These are phyloP conservation scores for Microtus montanus DNA, from an alignment of 2,113 vertebrate genomes.

Conservation along the genomic window DNA sequence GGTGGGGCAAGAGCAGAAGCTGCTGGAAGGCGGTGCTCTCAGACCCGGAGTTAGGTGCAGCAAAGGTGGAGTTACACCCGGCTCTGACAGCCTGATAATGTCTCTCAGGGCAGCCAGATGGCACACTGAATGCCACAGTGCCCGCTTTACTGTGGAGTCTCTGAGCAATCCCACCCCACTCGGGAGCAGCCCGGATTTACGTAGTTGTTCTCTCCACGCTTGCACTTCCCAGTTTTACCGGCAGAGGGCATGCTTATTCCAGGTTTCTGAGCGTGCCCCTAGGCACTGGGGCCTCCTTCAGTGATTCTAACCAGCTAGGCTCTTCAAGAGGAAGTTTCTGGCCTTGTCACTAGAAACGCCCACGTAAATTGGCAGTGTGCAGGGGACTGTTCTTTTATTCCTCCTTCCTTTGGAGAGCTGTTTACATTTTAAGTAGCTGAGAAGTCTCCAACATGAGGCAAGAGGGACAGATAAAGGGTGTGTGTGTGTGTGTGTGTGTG, in stretches of 20 bases:
- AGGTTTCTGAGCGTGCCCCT: not conserved
- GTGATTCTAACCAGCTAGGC: not conserved
- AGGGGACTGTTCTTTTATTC: not conserved
- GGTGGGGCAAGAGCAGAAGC: not conserved
- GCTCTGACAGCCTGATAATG: not conserved
- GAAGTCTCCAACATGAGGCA: not conserved
- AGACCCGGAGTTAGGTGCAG: not conserved
- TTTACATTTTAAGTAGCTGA: not conserved
- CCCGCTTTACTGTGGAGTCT: not conserved
- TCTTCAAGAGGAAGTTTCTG: not conserved
- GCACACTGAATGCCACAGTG: not conserved
- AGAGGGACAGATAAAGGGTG: not conserved
- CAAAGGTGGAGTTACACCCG: not conserved
- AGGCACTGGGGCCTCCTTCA: accelerated
- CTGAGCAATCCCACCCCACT: not conserved
- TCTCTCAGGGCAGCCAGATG: not conserved
- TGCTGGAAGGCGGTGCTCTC: not conserved
- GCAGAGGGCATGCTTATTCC: constrained; percentile 56
- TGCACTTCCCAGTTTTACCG: not conserved
- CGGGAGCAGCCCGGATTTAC: not conserved
- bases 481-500: not conserved
- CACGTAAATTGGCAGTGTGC: not conserved
- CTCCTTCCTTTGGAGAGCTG: not conserved
- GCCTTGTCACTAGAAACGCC: not conserved
- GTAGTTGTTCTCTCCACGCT: accelerated